phyloP scores from a whole-genome alignment of 1,140 invertebrate genomes.

The Heliconius hewitsoni region DNA sequence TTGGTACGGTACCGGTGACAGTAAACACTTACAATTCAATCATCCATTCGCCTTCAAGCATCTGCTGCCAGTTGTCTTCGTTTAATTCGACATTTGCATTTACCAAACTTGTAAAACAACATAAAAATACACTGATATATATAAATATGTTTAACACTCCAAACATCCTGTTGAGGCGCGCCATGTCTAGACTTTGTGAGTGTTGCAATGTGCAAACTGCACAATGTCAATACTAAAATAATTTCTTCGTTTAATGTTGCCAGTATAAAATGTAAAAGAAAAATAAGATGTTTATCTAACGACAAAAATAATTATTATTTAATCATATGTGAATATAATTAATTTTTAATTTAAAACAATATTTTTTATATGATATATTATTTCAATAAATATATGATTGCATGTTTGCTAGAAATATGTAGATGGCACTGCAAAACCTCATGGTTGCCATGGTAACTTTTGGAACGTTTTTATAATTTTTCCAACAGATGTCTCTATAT shows the following conservation, averaged over 20 bases:
- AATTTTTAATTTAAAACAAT: not conserved
- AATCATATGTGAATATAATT: not conserved
- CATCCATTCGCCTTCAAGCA: slow-evolving; percentile 77
- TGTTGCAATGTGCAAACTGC: slow-evolving; percentile 27
- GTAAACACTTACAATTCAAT: slow-evolving; percentile 75
- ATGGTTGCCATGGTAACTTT: not conserved
- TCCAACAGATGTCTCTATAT: not conserved
- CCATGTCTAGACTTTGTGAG: slow-evolving; percentile 67
- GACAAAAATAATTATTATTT: not conserved
- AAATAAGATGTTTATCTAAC: not conserved
- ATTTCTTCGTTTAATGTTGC: not conserved
- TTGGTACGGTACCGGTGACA: slow-evolving; percentile 53
- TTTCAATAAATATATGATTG: not conserved
- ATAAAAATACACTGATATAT: slow-evolving; percentile 67
- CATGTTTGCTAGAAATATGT: not conserved
- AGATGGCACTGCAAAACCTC: not conserved
- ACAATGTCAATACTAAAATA: not conserved
- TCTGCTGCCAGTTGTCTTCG: slow-evolving; percentile 74
- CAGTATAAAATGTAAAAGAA: not conserved
- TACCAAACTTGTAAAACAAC: slow-evolving; percentile 59
- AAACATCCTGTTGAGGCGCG: slow-evolving; percentile 60
- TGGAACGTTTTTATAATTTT: not conserved
- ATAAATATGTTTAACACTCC: slow-evolving; percentile 69
- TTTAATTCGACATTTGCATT: slow-evolving; percentile 70
- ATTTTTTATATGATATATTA: not conserved